Conservation (phyloP, 2,888 invertebrate species). For the Hermaeophaga mercurialis region DNA sequence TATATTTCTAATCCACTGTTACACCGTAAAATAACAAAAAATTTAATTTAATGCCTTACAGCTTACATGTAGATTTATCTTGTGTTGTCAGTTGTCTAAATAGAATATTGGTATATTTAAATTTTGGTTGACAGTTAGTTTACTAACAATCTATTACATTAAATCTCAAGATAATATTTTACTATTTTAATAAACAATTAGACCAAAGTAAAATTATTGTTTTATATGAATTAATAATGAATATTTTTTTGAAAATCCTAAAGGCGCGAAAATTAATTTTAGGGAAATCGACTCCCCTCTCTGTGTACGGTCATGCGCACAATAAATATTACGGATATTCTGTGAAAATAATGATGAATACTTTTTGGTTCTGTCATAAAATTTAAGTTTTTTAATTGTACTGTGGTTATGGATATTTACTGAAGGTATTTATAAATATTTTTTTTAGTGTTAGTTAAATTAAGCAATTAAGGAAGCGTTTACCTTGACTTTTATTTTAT, state of each 20-base stretch:
- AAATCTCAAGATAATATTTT: too few species aligned
- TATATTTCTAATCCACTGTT: too few species aligned
- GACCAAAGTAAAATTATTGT: too few species aligned
- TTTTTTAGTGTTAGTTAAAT: slow-evolving; percentile 36
- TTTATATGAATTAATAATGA: slow-evolving; percentile 7
- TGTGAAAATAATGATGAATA: slow-evolving; percentile 41
- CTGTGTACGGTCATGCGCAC: slow-evolving; percentile 42
- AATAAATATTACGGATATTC: slow-evolving; percentile 44
- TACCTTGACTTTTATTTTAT: slow-evolving; percentile 37
- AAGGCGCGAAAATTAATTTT: slow-evolving; percentile 37
- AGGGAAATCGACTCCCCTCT: slow-evolving; percentile 36
- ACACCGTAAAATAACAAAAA: too few species aligned
- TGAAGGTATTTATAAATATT: slow-evolving; percentile 43
- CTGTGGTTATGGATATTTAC: slow-evolving; percentile 26
- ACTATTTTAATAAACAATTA: too few species aligned
- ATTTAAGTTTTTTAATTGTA: slow-evolving; percentile 45
- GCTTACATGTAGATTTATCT: slow-evolving; percentile 1
- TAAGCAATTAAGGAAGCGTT: slow-evolving; percentile 20
- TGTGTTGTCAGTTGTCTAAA: slow-evolving; percentile 18
- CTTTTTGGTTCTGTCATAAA: slow-evolving; percentile 49
- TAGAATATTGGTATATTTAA: slow-evolving; percentile 8
- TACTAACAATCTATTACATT: too few species aligned
- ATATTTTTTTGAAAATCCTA: slow-evolving; percentile 23
- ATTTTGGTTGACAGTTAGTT: too few species aligned
- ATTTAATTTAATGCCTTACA: background rate